A percentile compares a stretch with the other conserved stretches of the same genome.
These are phyloP conservation scores for Mus spretus DNA, from an alignment of 2,797 vertebrate species.

Conservation along the genomic window DNA sequence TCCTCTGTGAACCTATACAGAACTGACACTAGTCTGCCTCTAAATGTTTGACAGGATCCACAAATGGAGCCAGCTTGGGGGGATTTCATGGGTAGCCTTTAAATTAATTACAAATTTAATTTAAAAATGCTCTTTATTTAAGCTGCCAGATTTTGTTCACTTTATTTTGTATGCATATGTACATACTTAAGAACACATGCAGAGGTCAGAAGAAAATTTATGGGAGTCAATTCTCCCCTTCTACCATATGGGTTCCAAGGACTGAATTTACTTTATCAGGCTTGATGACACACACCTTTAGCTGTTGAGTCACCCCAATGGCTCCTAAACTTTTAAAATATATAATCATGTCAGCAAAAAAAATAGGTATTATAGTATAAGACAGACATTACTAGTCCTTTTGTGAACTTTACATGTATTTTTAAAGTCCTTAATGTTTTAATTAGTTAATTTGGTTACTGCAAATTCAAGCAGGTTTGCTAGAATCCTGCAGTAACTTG, in stretches of 20 bases:
- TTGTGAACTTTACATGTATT: background rate
- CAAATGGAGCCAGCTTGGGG: background rate
- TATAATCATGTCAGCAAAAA: background rate
- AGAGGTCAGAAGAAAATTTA: background rate
- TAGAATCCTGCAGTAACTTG: background rate
- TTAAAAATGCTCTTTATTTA: background rate
- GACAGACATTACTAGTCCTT: background rate
- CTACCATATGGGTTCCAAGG: background rate
- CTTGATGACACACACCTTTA: background rate
- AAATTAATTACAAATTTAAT: background rate
- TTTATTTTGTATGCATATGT: background rate
- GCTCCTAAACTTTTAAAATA: slow-evolving; percentile 18
- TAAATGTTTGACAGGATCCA: background rate
- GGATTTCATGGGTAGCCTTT: background rate
- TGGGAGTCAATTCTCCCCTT: background rate
- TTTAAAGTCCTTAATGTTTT: background rate
- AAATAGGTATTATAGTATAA: slow-evolving; percentile 1
- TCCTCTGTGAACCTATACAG: background rate
- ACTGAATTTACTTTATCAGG: background rate
- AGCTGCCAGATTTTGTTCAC: background rate
- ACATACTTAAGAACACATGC: background rate
- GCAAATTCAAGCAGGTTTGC: background rate
- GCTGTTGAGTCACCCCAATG: background rate
- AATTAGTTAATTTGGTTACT: slow-evolving; percentile 16
- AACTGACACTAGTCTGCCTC: no score